Evolutionary conservation across 2,797 vertebrate species (phyloP), one percentile per base, ranked within the genome.

Genomic region (Ceyx erithaca): DNA sequence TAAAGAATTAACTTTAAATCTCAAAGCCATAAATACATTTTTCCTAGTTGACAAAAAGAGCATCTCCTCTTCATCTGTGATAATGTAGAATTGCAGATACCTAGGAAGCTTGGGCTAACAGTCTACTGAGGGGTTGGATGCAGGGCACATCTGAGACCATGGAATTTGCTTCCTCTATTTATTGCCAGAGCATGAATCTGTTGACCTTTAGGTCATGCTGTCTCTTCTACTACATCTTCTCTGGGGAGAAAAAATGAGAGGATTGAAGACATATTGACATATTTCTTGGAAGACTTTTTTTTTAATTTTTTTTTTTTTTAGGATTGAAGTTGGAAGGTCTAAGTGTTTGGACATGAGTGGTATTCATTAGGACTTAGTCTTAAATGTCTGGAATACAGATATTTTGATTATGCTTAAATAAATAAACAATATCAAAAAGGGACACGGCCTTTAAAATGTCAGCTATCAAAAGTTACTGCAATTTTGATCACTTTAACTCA

Each of bases 401-500:
- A 66, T 90, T 93, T 91, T 80, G 17, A 41, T 46, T 77, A 31
- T 30, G 21, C 37, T 81, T 88, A 94, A 91, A 77, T 80, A 94
- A 93, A 95, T 57, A 90, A 93, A 78, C 37, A 78, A 37, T 86
- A 57, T 80, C 12, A 51, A 76, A 88, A 69, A 70, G 37, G 22
- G 23, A 80, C 9, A 64, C 1, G 14, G 75, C 30, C 66, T 90
- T 86, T 88, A 80, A 92, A 94, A 82, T 63, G 62, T 91, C 87
- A 90, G 52, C 63, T 92, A 33, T 70, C 4, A 1, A 61, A 93
- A 93, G 31, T 93, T 88, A 85, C 49, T 87, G 78, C 76, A 88
- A 62, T 92, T 92, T 77, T 82, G 46, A 83, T 82, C 61, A 52
- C 68, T 90, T 90, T 91, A 88, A 88, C 54, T 86, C 64, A 45